Base-by-base conservation (phyloP, 1,140 invertebrate genomes). In the Mamestra configurata region DNA sequence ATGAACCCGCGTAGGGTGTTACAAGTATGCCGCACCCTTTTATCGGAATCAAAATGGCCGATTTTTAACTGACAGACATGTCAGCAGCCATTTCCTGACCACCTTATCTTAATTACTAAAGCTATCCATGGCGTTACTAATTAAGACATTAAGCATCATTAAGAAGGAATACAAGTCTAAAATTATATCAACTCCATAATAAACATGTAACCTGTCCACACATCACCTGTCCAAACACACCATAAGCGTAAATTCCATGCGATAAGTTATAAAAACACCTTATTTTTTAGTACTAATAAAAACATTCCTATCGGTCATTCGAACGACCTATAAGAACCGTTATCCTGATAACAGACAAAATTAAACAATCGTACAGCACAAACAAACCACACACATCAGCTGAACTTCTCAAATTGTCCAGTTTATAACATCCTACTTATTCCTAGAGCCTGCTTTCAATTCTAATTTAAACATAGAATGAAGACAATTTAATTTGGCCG, bases 271-370 rank as follows among this genome's bases (percentile, higher is more conserved):
- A 86, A 84, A 88, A 89, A 87, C 84, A 79, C 77, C 80, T 86
- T 83, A 85, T 86, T 85, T 82, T 81, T 86, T 83, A 88, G 83
- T 88, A 87, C 88, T 88, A 90, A 87, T 88, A 87, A 84, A 79
- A 83, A 77, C 49, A 55, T 80, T 72, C 79, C 85, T 88, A 88
- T 89, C 86, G 85, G 82, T 76, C 81, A 82, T 79, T 80, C 55
- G 59, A 83, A 86, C 77, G 80, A 64, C 70, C 57, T 72, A 64
- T 13, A 64, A 64, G 55, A 82, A 88, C 89, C 89, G 89, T 91
- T 91, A 91, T 82, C 83, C 83, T 82, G 71, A 79, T 79, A 79
- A 85, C 37, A 35, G 80, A 80, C 81, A 31, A 77, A 84, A 66
- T 86, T 57, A 57, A 86, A 82, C 20, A 64, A 3, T 46, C 8